A percentile compares a stretch with the other conserved stretches of the same genome.
Conservation (phyloP, 2,113 vertebrate genomes). For the Pteruthius melanotis region DNA sequence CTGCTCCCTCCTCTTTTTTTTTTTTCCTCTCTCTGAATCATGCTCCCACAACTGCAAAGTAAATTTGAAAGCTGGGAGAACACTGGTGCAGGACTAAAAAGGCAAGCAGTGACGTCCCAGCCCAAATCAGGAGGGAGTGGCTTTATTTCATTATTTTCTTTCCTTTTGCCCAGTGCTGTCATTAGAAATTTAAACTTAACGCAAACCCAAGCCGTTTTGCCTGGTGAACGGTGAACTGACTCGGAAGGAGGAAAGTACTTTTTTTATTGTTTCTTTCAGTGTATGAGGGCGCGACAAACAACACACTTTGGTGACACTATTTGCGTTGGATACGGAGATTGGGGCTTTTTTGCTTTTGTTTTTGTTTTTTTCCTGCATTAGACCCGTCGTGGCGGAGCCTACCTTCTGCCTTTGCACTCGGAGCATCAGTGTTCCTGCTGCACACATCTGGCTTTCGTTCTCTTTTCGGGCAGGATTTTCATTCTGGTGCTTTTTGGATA, state of each 20-base stretch:
- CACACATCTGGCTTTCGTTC: slow-evolving; percentile 54
- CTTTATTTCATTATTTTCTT: slow-evolving; percentile 46
- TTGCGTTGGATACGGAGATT: background rate
- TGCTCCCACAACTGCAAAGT: slow-evolving; percentile 70
- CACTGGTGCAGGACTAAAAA: slow-evolving; percentile 57
- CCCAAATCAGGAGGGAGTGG: slow-evolving; percentile 58
- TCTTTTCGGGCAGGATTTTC: background rate
- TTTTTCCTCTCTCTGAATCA: slow-evolving; percentile 58
- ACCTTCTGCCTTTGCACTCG: background rate
- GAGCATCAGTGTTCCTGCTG: slow-evolving; percentile 1
- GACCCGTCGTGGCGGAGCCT: slow-evolving; percentile 23
- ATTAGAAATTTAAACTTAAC: slow-evolving; percentile 64
- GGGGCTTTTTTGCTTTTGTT: background rate
- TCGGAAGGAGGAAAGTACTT: slow-evolving; percentile 14
- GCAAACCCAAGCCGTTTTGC: slow-evolving; percentile 12
- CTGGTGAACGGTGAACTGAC: background rate
- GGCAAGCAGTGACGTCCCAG: slow-evolving; percentile 67
- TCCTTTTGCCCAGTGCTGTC: slow-evolving; percentile 57
- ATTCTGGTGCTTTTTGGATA: slow-evolving; percentile 31
- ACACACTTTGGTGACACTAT: background rate
- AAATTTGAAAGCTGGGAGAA: slow-evolving; percentile 62
- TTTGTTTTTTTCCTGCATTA: background rate
- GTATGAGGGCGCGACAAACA: background rate
- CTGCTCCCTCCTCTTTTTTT: background rate
- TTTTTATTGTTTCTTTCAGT: background rate